phyloP scores from a whole-genome alignment of 2,888 invertebrate species.

The Lycia hirtaria region DNA sequence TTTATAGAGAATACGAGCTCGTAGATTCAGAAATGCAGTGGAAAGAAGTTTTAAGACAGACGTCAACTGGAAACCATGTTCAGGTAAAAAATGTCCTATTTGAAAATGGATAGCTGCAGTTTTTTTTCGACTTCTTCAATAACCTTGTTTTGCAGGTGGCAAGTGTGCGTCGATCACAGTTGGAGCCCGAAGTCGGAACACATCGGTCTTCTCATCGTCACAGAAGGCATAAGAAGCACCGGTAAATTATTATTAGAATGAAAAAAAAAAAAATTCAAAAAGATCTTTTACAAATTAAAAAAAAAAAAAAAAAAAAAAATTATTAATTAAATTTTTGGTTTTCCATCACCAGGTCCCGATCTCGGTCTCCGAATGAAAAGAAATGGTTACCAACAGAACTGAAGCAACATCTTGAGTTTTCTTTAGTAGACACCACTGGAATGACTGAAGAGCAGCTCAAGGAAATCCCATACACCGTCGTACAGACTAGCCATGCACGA shows the following conservation, averaged over 20 bases:
- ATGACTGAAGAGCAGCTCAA: slow-evolving; percentile 95
- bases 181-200: slow-evolving; percentile 79
- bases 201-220: slow-evolving; percentile 86
- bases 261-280: not conserved
- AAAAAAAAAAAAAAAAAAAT: no score
- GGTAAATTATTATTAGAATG: slow-evolving; percentile 61
- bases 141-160: slow-evolving; percentile 84
- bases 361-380: slow-evolving; percentile 90
- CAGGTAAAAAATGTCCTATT: slow-evolving; percentile 60
- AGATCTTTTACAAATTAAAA: not conserved
- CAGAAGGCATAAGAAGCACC: slow-evolving; percentile 85
- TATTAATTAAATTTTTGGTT: not conserved
- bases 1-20: slow-evolving; percentile 87
- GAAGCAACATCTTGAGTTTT: slow-evolving; percentile 94
- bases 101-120: not conserved
- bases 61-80: slow-evolving; percentile 81
- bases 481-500: slow-evolving; percentile 89
- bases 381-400: slow-evolving; percentile 91
- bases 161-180: slow-evolving; percentile 87
- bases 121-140: not conserved
- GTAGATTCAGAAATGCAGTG: slow-evolving; percentile 95
- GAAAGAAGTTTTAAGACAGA: slow-evolving; percentile 93
- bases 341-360: slow-evolving; percentile 78
- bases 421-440: slow-evolving; percentile 94
- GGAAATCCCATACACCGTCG: slow-evolving; percentile 95